Conservation (phyloP, 2,113 vertebrate species). For the Craseonycteris thonglongyai region DNA sequence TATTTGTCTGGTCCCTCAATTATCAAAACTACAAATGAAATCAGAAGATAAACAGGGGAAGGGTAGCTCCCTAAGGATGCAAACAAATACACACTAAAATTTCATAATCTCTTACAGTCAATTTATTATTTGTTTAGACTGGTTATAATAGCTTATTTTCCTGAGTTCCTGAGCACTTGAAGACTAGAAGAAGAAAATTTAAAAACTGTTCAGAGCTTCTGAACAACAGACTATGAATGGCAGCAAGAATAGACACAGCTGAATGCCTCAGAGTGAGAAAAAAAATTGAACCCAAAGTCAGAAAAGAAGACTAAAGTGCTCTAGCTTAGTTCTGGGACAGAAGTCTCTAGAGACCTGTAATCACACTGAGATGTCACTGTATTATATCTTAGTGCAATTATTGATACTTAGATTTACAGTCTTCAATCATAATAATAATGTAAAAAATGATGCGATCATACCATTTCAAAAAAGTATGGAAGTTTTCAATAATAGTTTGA, state of each 20-base stretch:
- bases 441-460: background rate
- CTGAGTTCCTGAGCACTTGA: background rate
- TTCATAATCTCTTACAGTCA: background rate
- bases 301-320: background rate
- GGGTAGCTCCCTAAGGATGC: background rate
- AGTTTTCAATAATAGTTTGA: background rate
- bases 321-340: background rate
- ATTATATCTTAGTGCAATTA: background rate
- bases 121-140: background rate
- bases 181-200: constrained; percentile 6
- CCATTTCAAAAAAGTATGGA: background rate
- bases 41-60: background rate
- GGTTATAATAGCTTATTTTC: background rate
- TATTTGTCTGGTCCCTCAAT: background rate
- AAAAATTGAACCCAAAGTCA: background rate
- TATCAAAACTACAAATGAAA: background rate
- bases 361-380: background rate
- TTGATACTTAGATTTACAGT: background rate
- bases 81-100: background rate
- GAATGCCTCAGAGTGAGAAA: background rate
- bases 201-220: background rate
- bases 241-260: background rate
- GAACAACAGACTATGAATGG: background rate
- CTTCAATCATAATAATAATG: background rate
- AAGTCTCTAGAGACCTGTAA: background rate